Evolutionary conservation across 2,797 vertebrate species (phyloP).

Genomic region (Smutsia gigantea): DNA sequence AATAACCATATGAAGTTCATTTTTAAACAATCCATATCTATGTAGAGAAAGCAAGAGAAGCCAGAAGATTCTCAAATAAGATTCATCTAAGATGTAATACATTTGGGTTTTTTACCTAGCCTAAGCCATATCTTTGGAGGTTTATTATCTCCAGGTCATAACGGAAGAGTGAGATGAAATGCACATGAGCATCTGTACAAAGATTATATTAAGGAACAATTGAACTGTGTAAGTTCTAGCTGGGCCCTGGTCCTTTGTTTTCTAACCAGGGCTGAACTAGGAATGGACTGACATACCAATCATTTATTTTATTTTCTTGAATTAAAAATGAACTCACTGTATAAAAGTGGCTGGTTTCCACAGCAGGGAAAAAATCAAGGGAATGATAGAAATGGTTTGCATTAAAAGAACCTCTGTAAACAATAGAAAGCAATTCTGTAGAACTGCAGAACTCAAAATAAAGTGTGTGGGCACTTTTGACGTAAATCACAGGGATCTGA

Average conservation of each 20-base stretch:
- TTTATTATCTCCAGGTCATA: slow-evolving; percentile 29
- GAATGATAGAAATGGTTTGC: slow-evolving; percentile 31
- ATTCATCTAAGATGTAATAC: slow-evolving; percentile 8
- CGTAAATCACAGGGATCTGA: background rate
- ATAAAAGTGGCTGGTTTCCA: slow-evolving; percentile 47
- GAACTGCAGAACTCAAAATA: slow-evolving; percentile 15
- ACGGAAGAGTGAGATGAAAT: background rate
- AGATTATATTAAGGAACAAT: background rate
- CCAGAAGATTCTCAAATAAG: slow-evolving; percentile 25
- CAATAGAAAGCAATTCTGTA: slow-evolving; percentile 51
- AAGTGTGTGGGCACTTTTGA: background rate
- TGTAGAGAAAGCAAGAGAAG: background rate
- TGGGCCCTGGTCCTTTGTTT: slow-evolving; percentile 43
- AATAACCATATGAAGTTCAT: slow-evolving; percentile 30
- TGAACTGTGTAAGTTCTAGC: slow-evolving; percentile 8
- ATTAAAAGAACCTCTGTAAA: slow-evolving; percentile 31
- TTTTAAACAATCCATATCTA: slow-evolving; percentile 40
- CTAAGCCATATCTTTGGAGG: background rate
- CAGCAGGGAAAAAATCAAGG: background rate
- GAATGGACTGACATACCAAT: slow-evolving; percentile 56
- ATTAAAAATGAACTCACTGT: slow-evolving; percentile 60
- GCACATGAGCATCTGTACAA: background rate
- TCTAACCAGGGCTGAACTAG: slow-evolving; percentile 10
- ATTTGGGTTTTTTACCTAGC: background rate
- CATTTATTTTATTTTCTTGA: slow-evolving; percentile 63